These are phyloP conservation scores for Tympanoctomys barrerae DNA, from an alignment of 2,797 vertebrate genomes.

Conservation along the genomic window DNA sequence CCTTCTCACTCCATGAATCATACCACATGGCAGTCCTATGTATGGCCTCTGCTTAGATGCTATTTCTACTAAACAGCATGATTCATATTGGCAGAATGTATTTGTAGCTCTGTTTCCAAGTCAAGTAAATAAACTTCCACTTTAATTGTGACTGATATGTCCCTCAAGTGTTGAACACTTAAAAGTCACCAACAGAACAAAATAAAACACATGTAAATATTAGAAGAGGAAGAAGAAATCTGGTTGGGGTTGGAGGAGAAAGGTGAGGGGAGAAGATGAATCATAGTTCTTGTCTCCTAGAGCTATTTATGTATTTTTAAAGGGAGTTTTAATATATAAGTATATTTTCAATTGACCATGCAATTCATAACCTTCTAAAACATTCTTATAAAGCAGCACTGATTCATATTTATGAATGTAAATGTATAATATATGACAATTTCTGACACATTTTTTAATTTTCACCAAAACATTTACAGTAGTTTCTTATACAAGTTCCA, in stretches of 20 bases:
- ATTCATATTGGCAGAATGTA: neutral
- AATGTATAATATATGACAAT: neutral
- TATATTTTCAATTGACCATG: slow-evolving; percentile 28
- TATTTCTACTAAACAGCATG: neutral
- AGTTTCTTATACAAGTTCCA: neutral
- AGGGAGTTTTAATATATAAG: neutral
- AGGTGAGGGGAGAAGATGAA: neutral
- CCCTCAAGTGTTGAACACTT: slow-evolving; percentile 25
- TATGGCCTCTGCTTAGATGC: neutral
- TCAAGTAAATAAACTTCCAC: neutral
- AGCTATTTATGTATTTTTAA: neutral
- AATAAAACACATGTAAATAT: slow-evolving; percentile 25
- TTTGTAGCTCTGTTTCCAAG: slow-evolving; percentile 33
- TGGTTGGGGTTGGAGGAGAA: neutral
- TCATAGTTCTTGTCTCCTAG: slow-evolving; percentile 3
- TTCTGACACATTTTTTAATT: slow-evolving; percentile 1
- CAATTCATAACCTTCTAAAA: slow-evolving; percentile 19
- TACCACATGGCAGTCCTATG: neutral
- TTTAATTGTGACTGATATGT: neutral
- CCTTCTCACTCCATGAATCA: slow-evolving; percentile 23
- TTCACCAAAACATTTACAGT: neutral
- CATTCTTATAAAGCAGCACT: slow-evolving; percentile 28
- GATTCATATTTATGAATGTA: neutral
- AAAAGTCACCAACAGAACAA: neutral
- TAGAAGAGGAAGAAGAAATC: slow-evolving; percentile 32